These are phyloP conservation scores for Calephelis virginiensis DNA, from an alignment of 1,140 invertebrate species.

Conservation along the genomic window DNA sequence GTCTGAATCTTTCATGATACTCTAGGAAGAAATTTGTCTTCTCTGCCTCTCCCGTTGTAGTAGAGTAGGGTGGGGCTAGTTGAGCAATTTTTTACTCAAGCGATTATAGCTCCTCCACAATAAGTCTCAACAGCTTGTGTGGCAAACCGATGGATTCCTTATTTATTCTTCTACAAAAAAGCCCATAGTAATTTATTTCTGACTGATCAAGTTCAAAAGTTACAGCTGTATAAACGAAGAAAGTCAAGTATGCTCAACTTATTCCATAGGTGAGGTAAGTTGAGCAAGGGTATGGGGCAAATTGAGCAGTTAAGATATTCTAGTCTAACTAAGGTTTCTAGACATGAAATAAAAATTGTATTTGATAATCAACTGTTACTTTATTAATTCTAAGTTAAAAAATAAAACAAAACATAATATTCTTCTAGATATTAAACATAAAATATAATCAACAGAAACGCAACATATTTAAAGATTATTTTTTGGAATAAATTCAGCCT, in stretches of 20 bases:
- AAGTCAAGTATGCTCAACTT: constrained; percentile 19
- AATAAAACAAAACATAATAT: constrained; percentile 20
- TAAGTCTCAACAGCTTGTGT: constrained; percentile 32
- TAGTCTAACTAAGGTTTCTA: constrained; percentile 11
- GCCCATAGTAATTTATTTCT: constrained; percentile 29
- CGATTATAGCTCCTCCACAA: constrained; percentile 31
- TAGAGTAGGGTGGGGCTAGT: constrained; percentile 41
- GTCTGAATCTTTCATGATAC: too few species aligned
- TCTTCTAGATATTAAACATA: constrained; percentile 18
- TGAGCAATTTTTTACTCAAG: constrained; percentile 39
- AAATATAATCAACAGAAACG: constrained; percentile 25
- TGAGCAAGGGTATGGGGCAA: constrained; percentile 25
- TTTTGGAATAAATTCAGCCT: constrained; percentile 27
- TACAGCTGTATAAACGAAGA: constrained; percentile 18
- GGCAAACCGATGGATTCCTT: constrained; percentile 26
- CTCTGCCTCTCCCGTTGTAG: not conserved
- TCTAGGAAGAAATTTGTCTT: too few species aligned
- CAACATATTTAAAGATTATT: constrained; percentile 27
- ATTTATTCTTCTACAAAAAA: constrained; percentile 38
- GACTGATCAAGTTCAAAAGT: constrained; percentile 15
- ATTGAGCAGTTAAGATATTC: constrained; percentile 17
- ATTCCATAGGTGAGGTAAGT: constrained; percentile 25
- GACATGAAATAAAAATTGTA: constrained; percentile 18
- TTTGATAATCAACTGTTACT: constrained; percentile 21
- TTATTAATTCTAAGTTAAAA: constrained; percentile 19